Evolutionary conservation across 2,888 invertebrate species (phyloP).

Genomic region (Trissolcus brochymenae): DNA sequence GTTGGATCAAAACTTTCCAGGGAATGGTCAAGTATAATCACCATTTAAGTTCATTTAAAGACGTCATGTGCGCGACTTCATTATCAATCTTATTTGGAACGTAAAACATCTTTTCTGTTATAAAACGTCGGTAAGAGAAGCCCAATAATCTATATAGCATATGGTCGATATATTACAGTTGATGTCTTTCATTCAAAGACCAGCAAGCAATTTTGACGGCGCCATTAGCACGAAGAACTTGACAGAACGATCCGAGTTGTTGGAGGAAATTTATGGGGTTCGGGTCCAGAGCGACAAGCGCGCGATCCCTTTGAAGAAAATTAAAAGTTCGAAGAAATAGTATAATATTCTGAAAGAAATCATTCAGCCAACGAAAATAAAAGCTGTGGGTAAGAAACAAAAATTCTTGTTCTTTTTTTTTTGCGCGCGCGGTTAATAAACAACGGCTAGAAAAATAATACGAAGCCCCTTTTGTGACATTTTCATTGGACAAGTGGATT

Average conservation of each 20-base stretch:
- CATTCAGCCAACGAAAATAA: constrained; percentile 29
- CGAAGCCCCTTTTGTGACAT: constrained; percentile 12
- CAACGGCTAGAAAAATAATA: no score
- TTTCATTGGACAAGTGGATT: constrained; percentile 31
- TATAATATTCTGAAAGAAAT: constrained; percentile 34
- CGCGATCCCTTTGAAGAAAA: constrained; percentile 56
- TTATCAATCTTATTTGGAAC: constrained; percentile 39
- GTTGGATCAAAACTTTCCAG: constrained; percentile 13
- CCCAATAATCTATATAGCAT: constrained; percentile 46
- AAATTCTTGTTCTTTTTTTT: background rate
- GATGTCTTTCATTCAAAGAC: constrained; percentile 47
- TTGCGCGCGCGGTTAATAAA: no score
- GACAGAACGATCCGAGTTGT: constrained; percentile 57
- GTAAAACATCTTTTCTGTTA: constrained; percentile 34
- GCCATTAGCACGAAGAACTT: constrained; percentile 52
- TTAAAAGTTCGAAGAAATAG: constrained; percentile 54
- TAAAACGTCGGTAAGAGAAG: constrained; percentile 30
- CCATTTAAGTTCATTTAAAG: constrained; percentile 19
- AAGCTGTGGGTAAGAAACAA: constrained; percentile 9
- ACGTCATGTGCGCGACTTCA: constrained; percentile 22
- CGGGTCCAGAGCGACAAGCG: constrained; percentile 50
- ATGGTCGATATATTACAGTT: constrained; percentile 54
- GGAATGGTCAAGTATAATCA: constrained; percentile 14
- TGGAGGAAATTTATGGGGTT: constrained; percentile 54
- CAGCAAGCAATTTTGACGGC: constrained; percentile 54